phyloP scores from a whole-genome alignment of 2,888 invertebrate genomes.

The Pantelozetes paolii region DNA sequence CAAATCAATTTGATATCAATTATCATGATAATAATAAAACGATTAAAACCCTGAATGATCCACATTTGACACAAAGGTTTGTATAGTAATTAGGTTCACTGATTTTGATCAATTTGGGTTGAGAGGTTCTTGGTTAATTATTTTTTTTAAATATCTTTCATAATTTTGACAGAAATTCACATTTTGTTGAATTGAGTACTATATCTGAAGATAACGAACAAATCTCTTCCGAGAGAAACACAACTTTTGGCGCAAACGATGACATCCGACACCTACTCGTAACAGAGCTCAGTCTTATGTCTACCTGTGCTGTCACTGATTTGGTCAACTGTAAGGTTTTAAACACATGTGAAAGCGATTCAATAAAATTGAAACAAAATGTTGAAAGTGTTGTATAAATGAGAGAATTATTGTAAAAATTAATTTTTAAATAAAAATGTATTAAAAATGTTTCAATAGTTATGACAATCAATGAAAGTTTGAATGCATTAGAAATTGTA shows the following conservation, averaged over 20 bases:
- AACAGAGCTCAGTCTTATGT: neutral
- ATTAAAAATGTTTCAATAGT: too few species aligned
- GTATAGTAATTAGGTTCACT: neutral
- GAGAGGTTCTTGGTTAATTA: too few species aligned
- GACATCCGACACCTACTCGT: neutral
- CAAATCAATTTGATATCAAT: neutral
- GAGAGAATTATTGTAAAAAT: too few species aligned
- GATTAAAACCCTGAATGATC: neutral
- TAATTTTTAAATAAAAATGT: too few species aligned
- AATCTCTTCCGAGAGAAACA: conserved; percentile 20
- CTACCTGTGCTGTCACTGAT: neutral
- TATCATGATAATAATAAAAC: neutral
- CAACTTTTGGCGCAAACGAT: neutral
- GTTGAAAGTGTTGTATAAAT: too few species aligned
- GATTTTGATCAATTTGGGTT: too few species aligned
- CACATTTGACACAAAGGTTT: neutral
- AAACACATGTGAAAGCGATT: too few species aligned
- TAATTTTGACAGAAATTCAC: conserved; percentile 7
- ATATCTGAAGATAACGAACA: conserved; percentile 37
- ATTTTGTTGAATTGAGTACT: conserved; percentile 32
- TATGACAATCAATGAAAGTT: too few species aligned
- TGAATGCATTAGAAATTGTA: too few species aligned
- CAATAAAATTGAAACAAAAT: too few species aligned
- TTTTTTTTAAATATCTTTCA: neutral
- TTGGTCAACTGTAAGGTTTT: too few species aligned